Conservation (phyloP, 2,113 vertebrate species). For the Cephalopterus ornatus region DNA sequence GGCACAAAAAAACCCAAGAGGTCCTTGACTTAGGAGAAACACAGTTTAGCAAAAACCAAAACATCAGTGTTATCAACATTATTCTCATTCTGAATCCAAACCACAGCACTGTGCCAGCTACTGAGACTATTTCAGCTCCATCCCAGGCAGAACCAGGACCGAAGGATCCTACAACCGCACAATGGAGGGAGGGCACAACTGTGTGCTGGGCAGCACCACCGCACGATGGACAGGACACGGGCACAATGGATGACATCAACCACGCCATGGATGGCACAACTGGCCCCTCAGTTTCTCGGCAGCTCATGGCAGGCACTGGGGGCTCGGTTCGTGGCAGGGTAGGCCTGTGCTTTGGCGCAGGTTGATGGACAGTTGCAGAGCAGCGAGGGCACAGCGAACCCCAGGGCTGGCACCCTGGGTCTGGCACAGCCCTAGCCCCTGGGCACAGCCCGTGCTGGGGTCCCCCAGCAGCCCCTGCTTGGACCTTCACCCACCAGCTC, state of each 20-base stretch:
- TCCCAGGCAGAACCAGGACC: background rate
- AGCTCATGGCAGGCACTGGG: background rate
- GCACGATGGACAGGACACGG: background rate
- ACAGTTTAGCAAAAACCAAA: background rate
- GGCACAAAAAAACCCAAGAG: background rate
- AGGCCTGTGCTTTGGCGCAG: background rate
- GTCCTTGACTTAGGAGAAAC: background rate
- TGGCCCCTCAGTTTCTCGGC: rapidly evolving
- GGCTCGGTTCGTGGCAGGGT: background rate
- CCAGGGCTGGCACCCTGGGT: rapidly evolving
- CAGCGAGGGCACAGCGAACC: background rate
- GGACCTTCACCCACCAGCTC: background rate
- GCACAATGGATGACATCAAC: background rate
- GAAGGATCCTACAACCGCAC: background rate
- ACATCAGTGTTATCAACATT: background rate
- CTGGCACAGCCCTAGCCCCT: background rate
- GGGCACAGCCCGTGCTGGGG: background rate
- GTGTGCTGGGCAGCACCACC: background rate
- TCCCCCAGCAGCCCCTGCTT: background rate
- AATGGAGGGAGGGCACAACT: background rate
- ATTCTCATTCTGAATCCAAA: background rate
- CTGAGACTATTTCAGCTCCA: background rate
- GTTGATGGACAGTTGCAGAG: background rate
- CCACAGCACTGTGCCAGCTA: background rate
- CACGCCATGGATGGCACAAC: background rate